Percentiles rank a stretch among this genome's conserved stretches.
Conservation (phyloP, 2,888 invertebrate genomes). For the Yponomeuta malinellus region DNA sequence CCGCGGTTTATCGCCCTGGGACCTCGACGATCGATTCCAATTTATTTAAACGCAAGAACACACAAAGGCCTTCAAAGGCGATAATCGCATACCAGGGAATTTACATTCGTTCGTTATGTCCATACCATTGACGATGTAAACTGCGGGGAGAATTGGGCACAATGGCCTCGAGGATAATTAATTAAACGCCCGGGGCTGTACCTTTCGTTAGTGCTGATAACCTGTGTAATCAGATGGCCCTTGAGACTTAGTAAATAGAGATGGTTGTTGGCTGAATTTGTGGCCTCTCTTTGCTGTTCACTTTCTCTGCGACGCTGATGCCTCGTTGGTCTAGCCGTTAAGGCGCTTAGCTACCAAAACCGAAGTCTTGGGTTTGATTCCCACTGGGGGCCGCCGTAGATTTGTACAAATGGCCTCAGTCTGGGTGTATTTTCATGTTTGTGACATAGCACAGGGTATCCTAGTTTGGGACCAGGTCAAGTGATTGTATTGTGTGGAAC, state of each 20-base stretch:
- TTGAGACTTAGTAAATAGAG: not conserved
- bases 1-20: too few species aligned
- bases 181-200: constrained; percentile 1
- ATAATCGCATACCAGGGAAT: not conserved
- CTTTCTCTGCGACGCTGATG: not conserved
- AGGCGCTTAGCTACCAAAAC: too few species aligned
- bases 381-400: too few species aligned
- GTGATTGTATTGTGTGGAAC: too few species aligned
- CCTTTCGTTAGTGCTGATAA: constrained; percentile 8
- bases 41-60: not conserved
- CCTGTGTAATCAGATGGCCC: constrained; percentile 7
- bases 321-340: too few species aligned
- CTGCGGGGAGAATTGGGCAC: not conserved
- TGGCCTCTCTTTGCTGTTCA: not conserved
- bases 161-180: constrained; percentile 5
- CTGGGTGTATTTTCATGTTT: too few species aligned
- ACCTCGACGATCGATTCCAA: not conserved
- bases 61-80: not conserved
- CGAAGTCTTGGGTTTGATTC: too few species aligned
- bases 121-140: not conserved
- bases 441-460: too few species aligned
- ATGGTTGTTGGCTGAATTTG: not conserved
- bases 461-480: too few species aligned
- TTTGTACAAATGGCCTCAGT: too few species aligned
- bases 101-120: not conserved